Evolutionary conservation across 2,797 vertebrate genomes (phyloP).

Genomic region (Limnodromus scolopaceus): DNA sequence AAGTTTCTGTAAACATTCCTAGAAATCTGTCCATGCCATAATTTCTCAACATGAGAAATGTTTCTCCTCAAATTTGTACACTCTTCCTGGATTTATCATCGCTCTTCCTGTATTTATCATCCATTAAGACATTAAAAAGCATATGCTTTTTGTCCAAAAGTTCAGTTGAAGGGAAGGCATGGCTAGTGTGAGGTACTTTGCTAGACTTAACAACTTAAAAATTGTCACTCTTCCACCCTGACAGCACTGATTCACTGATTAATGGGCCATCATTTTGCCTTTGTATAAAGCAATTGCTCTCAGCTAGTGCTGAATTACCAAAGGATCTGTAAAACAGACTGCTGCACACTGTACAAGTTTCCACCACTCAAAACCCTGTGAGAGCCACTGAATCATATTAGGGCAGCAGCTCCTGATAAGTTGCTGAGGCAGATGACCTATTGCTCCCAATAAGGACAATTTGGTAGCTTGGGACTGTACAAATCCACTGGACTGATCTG

Average conservation of each 20-base stretch:
- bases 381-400: neutral
- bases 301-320: neutral
- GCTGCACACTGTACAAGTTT: neutral
- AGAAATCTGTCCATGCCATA: neutral
- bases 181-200: neutral
- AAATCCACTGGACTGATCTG: neutral
- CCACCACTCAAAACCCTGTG: neutral
- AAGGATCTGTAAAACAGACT: neutral
- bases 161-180: neutral
- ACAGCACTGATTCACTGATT: neutral
- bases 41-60: neutral
- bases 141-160: neutral
- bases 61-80: neutral
- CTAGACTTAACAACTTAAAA: neutral
- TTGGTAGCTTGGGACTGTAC: neutral
- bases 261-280: neutral
- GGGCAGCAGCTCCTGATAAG: neutral
- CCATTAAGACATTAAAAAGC: neutral
- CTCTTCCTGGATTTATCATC: neutral
- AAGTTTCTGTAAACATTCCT: neutral
- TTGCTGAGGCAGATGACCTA: neutral
- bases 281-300: neutral
- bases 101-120: neutral
- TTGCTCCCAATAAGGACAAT: neutral
- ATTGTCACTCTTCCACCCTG: neutral